phyloP scores from a whole-genome alignment of 2,113 vertebrate species.

The Fulica atra region DNA sequence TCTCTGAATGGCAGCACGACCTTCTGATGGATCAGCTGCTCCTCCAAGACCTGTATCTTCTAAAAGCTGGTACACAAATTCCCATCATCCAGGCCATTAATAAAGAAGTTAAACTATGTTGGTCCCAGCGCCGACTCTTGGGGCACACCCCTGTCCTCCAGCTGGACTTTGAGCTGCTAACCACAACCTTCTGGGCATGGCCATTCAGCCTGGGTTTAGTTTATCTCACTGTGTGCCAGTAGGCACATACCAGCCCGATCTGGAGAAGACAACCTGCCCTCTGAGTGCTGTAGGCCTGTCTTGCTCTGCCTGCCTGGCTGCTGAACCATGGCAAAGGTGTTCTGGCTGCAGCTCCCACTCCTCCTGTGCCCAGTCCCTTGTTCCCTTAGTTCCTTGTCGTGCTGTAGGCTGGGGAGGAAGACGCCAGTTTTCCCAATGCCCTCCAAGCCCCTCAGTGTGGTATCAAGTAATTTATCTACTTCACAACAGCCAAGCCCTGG shows the following conservation, averaged over 20 bases:
- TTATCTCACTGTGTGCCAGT: not conserved
- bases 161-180: not conserved
- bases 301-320: not conserved
- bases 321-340: not conserved
- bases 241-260: not conserved
- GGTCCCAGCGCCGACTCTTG: not conserved
- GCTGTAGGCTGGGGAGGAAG: not conserved
- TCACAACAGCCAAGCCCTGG: not conserved
- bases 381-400: not conserved
- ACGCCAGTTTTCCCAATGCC: not conserved
- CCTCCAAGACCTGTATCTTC: not conserved
- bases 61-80: not conserved
- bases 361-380: not conserved
- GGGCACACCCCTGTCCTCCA: not conserved
- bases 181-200: not conserved
- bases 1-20: not conserved
- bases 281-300: not conserved
- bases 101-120: not conserved
- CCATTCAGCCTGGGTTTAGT: not conserved
- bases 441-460: rapidly evolving
- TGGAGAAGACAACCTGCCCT: not conserved
- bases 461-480: not conserved
- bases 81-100: not conserved
- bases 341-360: not conserved
- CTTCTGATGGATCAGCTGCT: not conserved